Evolutionary conservation across 2,888 invertebrate species (phyloP), one percentile per base, ranked within the genome.

Genomic region (Cabera pusaria): DNA sequence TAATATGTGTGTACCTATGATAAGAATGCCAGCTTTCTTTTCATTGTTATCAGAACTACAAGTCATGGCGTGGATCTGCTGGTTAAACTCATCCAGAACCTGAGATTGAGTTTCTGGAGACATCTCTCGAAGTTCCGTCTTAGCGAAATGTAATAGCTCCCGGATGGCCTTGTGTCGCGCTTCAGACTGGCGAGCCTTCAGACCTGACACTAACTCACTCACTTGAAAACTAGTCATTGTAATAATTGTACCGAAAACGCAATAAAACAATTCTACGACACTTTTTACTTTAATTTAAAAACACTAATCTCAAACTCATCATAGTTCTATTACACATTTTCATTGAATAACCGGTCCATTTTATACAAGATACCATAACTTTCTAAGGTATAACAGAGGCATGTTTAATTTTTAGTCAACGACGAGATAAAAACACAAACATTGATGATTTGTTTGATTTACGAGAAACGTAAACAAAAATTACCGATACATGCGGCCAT

Each of bases 31-130:
- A 36, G 98, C 98, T 85, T 97, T 98, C 69, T 96, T 97, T 70
- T 98, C 98, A 78, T 96, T 96, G 20, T 95, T 93, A 73, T 98
- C 98, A 17, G 94, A 93, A 57, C 97, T 96, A 8, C 96, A 95
- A 2, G 98, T 97, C 95, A 98, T 95, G 66, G 96, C 95, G 72
- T 96, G 97, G 51, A 98, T 98, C 64, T 97, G 96, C 72, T 97
- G 96, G 74, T 98, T 97, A 65, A 98, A 97, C 49, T 97, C 96
- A 70, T 98, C 98, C 72, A 98, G 93, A 62, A 98, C 96, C 36
- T 93, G 91, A 16, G 94, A 93, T 46, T 97, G 91, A 58, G 96
- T 95, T 64, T 98, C 98, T 31, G 94, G 93, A 0, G 96, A 93
- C 78, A 96, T 94, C 83, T 97, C 97, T 1, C 96, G 91, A 37